Evolutionary conservation across 2,888 invertebrate genomes (phyloP), one percentile per base, ranked within the genome.

Genomic region (Thecocarcelia acutangulata): DNA sequence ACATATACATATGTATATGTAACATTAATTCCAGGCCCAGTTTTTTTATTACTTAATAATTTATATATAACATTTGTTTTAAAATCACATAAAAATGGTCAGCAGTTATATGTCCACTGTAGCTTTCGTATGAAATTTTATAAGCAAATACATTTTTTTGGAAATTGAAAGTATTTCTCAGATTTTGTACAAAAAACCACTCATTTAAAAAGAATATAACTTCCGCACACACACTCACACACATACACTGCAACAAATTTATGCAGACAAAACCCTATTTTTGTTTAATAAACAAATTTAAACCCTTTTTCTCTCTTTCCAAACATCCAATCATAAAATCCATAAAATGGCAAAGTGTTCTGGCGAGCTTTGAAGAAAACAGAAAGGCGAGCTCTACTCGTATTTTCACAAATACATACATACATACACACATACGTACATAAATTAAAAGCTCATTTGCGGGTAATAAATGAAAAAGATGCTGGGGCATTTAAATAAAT

Each of bases 381-480:
- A 9, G 15, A 56, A 33, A n/a, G 6, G 54, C n/a, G n/a, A n/a
- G n/a, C n/a, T n/a, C n/a, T n/a, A n/a, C n/a, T 28, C 9, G 1
- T 56, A 37, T 56, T 19, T 50, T 37, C n/a, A 48, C 68, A 58
- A 3, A n/a, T n/a, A n/a, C n/a, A n/a, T n/a, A n/a, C n/a, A n/a
- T n/a, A n/a, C n/a, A 9, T 54, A 70, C 37, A 59, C 11, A 40
- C 48, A 69, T 76, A 54, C 59, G 70, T 72, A 66, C 61, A 68
- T 44, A 80, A 80, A 80, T 80, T 76, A 80, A 80, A 80, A 76
- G 76, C 80, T 80, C 75, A 80, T 81, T 81, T 81, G 77, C 73
- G 81, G 81, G 56, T 77, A 74, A 77, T 80, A 69, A 77, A 75
- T 48, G 58, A 48, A 69, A 70, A 77, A 58, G 68, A 56, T 64